These are phyloP conservation scores for Melipona bicolor DNA, from an alignment of 2,888 invertebrate species.

Conservation along the genomic window DNA sequence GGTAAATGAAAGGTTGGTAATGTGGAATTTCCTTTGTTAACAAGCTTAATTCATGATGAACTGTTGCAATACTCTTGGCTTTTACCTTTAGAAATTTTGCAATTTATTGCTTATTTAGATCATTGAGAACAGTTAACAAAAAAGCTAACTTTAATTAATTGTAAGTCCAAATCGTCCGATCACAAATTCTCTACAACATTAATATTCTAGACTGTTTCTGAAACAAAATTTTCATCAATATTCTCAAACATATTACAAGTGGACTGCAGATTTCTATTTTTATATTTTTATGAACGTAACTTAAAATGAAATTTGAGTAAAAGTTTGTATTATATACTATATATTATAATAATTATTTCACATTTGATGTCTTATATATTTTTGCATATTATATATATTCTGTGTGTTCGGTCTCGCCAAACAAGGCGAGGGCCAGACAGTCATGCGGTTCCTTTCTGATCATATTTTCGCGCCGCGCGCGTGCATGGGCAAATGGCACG, in stretches of 20 bases:
- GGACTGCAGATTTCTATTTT: no score
- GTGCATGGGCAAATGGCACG: no score
- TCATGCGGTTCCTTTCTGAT: no score
- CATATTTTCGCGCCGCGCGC: no score
- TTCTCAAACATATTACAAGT: background rate
- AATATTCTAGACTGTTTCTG: background rate
- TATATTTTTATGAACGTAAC: no score
- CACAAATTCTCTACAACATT: background rate
- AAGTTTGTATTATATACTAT: no score
- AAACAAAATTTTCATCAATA: background rate
- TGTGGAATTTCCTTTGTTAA: background rate
- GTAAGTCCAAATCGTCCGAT: background rate
- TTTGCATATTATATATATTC: no score
- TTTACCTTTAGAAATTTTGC: background rate
- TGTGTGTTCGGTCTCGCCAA: no score
- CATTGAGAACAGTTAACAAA: background rate
- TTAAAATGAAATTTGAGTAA: no score
- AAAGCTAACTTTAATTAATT: background rate
- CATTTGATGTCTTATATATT: no score
- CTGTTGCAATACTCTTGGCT: background rate
- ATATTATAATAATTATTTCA: no score
- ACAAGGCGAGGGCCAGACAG: no score
- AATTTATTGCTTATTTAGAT: background rate
- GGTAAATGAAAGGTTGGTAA: background rate
- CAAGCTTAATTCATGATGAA: background rate